phyloP scores from a whole-genome alignment of 2,888 invertebrate species.

The Venusia cambrica region DNA sequence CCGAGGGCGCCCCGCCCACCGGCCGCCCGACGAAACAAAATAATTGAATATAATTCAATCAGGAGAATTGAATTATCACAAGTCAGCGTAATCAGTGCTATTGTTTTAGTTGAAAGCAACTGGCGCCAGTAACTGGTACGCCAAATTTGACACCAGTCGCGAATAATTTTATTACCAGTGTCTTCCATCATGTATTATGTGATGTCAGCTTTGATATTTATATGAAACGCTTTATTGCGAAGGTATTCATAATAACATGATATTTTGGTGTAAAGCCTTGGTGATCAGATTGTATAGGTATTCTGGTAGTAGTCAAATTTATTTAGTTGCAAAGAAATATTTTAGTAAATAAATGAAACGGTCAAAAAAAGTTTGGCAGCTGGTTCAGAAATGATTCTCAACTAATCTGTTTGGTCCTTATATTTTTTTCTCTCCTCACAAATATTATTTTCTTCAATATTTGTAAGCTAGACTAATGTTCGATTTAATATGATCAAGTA shows the following conservation, averaged over 20 bases:
- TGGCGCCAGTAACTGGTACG: slow-evolving; percentile 12
- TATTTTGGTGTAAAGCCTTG: no score
- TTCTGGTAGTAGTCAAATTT: no score
- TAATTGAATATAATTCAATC: slow-evolving; percentile 75
- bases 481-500: no score
- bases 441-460: no score
- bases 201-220: slow-evolving; percentile 13
- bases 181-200: slow-evolving; percentile 6
- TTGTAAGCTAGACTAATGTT: no score
- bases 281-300: no score
- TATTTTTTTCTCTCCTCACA: no score
- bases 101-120: slow-evolving; percentile 42
- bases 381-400: no score
- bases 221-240: slow-evolving; percentile 2
- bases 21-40: slow-evolving; percentile 48
- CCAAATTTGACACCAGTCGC: slow-evolving; percentile 9
- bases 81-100: slow-evolving; percentile 53
- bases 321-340: no score
- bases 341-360: no score
- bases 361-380: no score
- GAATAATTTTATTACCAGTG: slow-evolving; percentile 14
- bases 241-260: slow-evolving; percentile 2
- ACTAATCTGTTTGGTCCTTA: no score
- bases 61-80: slow-evolving; percentile 67
- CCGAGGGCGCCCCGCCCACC: slow-evolving; percentile 55